Evolutionary conservation across 53 echinoderm and acorn worm genomes (phyloP), one percentile per base, ranked within the genome.

Genomic region (Astropecten irregularis): DNA sequence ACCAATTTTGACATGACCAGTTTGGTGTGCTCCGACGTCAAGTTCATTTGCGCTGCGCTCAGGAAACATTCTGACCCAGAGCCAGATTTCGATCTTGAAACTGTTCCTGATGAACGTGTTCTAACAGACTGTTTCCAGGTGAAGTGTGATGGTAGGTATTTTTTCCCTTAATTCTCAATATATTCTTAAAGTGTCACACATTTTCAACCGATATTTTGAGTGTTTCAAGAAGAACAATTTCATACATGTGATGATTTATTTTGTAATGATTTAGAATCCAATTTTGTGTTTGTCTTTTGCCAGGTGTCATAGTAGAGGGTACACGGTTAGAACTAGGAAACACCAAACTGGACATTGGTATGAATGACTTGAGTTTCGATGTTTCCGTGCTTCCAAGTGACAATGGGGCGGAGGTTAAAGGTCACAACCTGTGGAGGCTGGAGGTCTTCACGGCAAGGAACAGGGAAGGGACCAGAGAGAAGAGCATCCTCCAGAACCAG

Each of bases 91-190:
- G 85, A 90, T 34, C 63, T 99, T 18, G 31, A 70, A 25, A 82
- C 93, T 3, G 74, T 91, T 9, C 96, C 96, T 15, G 87, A 93
- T 65, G 69, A 87, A 7, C 52, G 85, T 35, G 91, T 93, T 10
- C 87, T 96, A 1, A 89, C 93, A 4, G 88, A 93, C 39, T 93
- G 96, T 82, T 93, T 92, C 69, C 72, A 71, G n/a, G 76, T 93
- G 13, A 87, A 89, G 40, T 93, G 93, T 50, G 83, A 87, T 73
- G 96, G 96, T 87, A 60, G 76, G 69, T 40, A 32, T 9, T 48
- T 36, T 31, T 18, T 5, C 6, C 46, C 40, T 82, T 47, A 49
- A 66, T n/a, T n/a, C n/a, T n/a, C n/a, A n/a, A n/a, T n/a, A n/a
- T n/a, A n/a, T n/a, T n/a, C n/a, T n/a, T n/a, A n/a, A n/a, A n/a